Conservation (phyloP, 2,797 vertebrate species). For the Gymnothorax reevesii region DNA sequence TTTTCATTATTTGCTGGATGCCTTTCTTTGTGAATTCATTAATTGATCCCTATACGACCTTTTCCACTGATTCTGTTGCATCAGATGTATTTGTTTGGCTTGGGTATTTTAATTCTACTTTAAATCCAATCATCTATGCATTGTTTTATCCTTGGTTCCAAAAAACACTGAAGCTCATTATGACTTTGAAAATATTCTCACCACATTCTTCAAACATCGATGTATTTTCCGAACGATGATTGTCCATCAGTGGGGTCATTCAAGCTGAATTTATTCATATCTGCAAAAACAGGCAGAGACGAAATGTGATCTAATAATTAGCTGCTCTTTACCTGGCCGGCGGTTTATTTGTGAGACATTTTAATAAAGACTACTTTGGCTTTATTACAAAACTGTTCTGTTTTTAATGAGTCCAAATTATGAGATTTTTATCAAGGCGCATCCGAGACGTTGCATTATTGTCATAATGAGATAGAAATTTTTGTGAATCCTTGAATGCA, state of each 20-base stretch:
- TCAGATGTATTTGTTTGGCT: constrained; percentile 61
- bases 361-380: neutral
- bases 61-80: constrained; percentile 49
- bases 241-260: neutral
- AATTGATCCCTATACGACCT: constrained; percentile 53
- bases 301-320: neutral
- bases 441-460: neutral
- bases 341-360: neutral
- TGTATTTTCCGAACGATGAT: constrained; percentile 38
- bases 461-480: neutral
- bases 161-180: constrained; percentile 54
- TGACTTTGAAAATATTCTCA: constrained; percentile 54
- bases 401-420: neutral
- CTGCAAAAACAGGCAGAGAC: neutral
- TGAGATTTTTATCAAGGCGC: neutral
- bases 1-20: constrained; percentile 63
- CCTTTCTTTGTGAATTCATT: constrained; percentile 58
- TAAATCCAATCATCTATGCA: constrained; percentile 66
- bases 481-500: neutral
- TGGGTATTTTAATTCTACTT: constrained; percentile 60
- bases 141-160: constrained; percentile 64
- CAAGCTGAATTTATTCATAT: neutral
- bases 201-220: constrained; percentile 50
- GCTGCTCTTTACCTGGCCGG: neutral
- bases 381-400: neutral